phyloP scores from a whole-genome alignment of 2,888 invertebrate species.

The Dynastes tityus region DNA sequence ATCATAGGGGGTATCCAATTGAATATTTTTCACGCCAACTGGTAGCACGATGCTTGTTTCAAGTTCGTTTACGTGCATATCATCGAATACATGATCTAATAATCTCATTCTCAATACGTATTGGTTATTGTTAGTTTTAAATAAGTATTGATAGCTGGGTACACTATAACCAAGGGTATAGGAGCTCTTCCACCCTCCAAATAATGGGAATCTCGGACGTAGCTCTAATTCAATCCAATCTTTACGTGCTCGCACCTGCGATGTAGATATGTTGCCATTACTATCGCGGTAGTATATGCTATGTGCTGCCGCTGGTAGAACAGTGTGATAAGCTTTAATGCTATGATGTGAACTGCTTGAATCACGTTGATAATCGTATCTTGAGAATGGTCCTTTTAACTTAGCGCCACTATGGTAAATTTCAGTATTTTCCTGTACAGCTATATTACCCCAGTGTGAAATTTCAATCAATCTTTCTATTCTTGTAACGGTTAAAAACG shows the following conservation, averaged over 20 bases:
- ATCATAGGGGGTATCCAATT: conserved; percentile 86
- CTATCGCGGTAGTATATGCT: conserved; percentile 98
- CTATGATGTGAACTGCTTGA: conserved; percentile 90
- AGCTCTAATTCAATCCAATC: conserved; percentile 96
- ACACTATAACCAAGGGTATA: conserved; percentile 95
- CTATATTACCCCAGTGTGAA: conserved; percentile 99
- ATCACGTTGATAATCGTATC: conserved; percentile 97
- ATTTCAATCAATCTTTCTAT: conserved; percentile 93
- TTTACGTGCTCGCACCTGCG: conserved; percentile 88
- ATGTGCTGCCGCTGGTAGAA: conserved; percentile 89
- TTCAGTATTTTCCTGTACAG: conserved; percentile 95
- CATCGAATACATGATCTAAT: conserved; percentile 97
- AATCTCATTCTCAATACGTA: conserved; percentile 93
- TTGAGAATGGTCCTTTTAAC: conserved; percentile 95
- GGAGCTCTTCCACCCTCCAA: conserved; percentile 99
- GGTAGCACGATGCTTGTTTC: conserved; percentile 93
- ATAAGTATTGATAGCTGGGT: conserved; percentile 97
- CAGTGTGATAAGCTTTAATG: conserved; percentile 92
- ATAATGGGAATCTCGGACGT: conserved; percentile 96
- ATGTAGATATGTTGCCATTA: conserved; percentile 99
- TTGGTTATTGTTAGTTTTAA: conserved; percentile 77
- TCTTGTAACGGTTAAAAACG: conserved; percentile 93
- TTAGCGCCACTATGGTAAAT: conserved; percentile 93
- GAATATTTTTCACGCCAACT: conserved; percentile 90
- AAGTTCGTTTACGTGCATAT: conserved; percentile 94